A percentile compares a stretch with the other conserved stretches of the same genome.
phyloP scores from a whole-genome alignment of 2,888 invertebrate species.

The Zelleria hepariella region DNA sequence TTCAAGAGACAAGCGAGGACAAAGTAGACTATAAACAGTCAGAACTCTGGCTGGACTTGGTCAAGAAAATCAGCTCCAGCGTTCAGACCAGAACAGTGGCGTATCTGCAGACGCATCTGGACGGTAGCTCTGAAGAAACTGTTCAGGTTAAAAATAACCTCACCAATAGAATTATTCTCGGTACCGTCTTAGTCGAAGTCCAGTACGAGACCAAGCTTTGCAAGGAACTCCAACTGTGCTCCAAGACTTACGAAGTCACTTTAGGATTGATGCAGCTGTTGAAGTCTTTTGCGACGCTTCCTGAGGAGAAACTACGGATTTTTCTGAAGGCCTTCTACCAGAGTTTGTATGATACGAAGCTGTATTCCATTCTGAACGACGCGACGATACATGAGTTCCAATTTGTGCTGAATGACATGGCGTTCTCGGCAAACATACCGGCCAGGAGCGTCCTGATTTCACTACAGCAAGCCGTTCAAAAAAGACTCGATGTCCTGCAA shows the following conservation, averaged over 20 bases:
- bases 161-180: slow-evolving; percentile 29
- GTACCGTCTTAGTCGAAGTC: slow-evolving; percentile 31
- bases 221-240: slow-evolving; percentile 30
- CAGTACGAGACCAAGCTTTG: slow-evolving; percentile 37
- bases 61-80: slow-evolving; percentile 40
- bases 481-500: background rate
- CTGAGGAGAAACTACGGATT: slow-evolving; percentile 24
- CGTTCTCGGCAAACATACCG: slow-evolving; percentile 30
- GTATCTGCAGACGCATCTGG: slow-evolving; percentile 24
- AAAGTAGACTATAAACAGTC: slow-evolving; percentile 19
- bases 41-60: slow-evolving; percentile 32
- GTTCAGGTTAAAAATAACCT: slow-evolving; percentile 23
- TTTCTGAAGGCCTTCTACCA: slow-evolving; percentile 27
- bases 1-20: slow-evolving; percentile 24
- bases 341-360: slow-evolving; percentile 23
- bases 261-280: slow-evolving; percentile 29
- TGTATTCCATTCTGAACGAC: slow-evolving; percentile 31
- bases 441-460: slow-evolving; percentile 30
- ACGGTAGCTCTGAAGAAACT: slow-evolving; percentile 18
- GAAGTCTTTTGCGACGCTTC: slow-evolving; percentile 21
- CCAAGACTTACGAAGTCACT: slow-evolving; percentile 29
- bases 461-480: slow-evolving; percentile 12
- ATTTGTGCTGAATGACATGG: slow-evolving; percentile 44
- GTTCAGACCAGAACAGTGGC: slow-evolving; percentile 31
- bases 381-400: slow-evolving; percentile 34